Conservation (phyloP, 2,888 invertebrate genomes). For the Chaetogeoica ovagalla region DNA sequence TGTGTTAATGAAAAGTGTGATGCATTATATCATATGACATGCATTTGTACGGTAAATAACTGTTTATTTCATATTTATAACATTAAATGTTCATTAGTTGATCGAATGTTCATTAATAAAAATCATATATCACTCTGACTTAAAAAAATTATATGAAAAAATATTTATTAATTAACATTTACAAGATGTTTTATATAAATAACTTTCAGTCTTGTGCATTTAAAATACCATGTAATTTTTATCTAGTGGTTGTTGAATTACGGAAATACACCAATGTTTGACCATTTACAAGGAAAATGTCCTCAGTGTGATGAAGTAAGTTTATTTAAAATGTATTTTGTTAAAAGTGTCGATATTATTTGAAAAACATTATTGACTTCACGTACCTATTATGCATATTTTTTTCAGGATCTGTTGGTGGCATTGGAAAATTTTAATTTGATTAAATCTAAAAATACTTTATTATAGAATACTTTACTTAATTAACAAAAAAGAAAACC, state of each 20-base stretch:
- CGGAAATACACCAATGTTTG: conserved; percentile 42
- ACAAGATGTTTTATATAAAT: no score
- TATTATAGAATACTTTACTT: not conserved
- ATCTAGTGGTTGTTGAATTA: conserved; percentile 40
- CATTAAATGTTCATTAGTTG: no score
- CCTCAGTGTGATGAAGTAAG: conserved; percentile 45
- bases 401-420: conserved; percentile 37
- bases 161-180: no score
- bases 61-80: not conserved
- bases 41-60: conserved; percentile 35
- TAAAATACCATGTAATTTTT: not conserved
- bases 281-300: conserved; percentile 46
- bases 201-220: no score
- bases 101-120: no score
- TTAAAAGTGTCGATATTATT: not conserved
- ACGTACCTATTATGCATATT: not conserved
- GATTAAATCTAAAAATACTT: conserved; percentile 12
- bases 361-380: not conserved
- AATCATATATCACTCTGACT: no score
- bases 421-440: conserved; percentile 37
- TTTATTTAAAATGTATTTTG: not conserved
- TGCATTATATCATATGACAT: conserved; percentile 37
- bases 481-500: no score
- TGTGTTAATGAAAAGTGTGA: conserved; percentile 37
- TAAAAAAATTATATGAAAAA: no score